Evolutionary conservation across 2,888 invertebrate genomes (phyloP), one percentile per base, ranked within the genome.

Genomic region (Noctua pronuba): DNA sequence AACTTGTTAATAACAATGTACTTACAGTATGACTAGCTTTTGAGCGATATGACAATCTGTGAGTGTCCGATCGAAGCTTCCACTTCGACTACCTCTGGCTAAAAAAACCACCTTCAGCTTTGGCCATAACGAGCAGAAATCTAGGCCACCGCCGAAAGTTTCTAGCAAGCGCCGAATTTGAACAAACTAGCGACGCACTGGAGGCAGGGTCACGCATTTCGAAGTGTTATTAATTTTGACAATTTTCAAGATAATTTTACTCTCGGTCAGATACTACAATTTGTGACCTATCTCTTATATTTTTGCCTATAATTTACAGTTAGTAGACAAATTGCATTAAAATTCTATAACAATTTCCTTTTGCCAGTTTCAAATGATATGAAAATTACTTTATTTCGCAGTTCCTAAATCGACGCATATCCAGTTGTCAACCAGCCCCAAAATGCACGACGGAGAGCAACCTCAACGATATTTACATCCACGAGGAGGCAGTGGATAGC

Each of bases 381-480:
- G 1, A 41, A 38, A 0, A 18, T 62, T 24, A n/a, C 18, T 41
- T 41, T 55, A 46, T 77, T 82, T 94, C 93, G 73, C 92, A 96
- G 96, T 94, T 94, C 75, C 87, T 95, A 46, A 93, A 91, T 73
- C 94, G 96, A 72, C 96, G 94, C 78, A 95, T 96, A 90, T 96
- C 95, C 28, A 96, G 95, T 86, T 96, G 94, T 90, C 94, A 95
- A 82, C 87, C 91, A 67, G 93, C 93, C 60, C 90, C 95, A 44
- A 94, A 92, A 91, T 92, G 89, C 79, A 85, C 90, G 2, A 79
- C 90, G 18, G 95, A 96, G 69, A 89, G 82, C 79, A 93, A 89
- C 81, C 92, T 93, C 58, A 94, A 95, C 71, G 91, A 95, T 78
- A 86, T 94, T 31, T 92, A 94, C 81, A 89, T 92, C 28, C 91